A percentile compares a stretch with the other conserved stretches of the same genome.
These are phyloP conservation scores for Podarcis lilfordi DNA, from an alignment of 2,797 vertebrate species.

Conservation along the genomic window DNA sequence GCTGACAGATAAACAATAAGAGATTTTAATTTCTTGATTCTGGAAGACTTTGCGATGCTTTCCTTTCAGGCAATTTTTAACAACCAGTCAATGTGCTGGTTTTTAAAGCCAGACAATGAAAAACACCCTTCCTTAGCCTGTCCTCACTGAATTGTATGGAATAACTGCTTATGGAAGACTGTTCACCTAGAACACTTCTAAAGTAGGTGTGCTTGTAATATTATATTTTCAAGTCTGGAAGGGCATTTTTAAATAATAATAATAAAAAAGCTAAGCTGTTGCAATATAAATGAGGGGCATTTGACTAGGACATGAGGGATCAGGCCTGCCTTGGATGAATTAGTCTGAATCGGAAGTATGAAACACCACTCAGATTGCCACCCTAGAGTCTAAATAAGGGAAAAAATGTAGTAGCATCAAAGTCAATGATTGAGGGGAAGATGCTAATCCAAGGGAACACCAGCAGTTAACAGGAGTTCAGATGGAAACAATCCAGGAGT, in stretches of 20 bases:
- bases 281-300: neutral
- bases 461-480: no score
- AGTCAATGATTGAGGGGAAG: neutral
- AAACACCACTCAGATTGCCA: neutral
- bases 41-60: constrained; percentile 7
- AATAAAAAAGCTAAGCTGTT: neutral
- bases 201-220: neutral
- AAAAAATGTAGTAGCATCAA: neutral
- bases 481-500: neutral
- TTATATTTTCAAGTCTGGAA: neutral
- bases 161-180: neutral
- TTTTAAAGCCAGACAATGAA: constrained; percentile 30
- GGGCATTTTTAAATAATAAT: no score
- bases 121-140: neutral
- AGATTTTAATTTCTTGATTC: constrained; percentile 37
- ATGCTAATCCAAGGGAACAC: neutral
- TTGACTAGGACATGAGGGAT: neutral
- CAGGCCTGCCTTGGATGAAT: neutral
- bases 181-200: neutral
- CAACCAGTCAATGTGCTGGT: neutral
- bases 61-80: constrained; percentile 23
- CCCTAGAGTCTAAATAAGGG: neutral
- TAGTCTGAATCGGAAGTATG: neutral
- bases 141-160: neutral
- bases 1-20: constrained; percentile 1